A percentile compares a stretch with the other conserved stretches of the same genome.
Evolutionary conservation across 1,140 invertebrate species (phyloP).

Genomic region (Macrostomum lignano): DNA sequence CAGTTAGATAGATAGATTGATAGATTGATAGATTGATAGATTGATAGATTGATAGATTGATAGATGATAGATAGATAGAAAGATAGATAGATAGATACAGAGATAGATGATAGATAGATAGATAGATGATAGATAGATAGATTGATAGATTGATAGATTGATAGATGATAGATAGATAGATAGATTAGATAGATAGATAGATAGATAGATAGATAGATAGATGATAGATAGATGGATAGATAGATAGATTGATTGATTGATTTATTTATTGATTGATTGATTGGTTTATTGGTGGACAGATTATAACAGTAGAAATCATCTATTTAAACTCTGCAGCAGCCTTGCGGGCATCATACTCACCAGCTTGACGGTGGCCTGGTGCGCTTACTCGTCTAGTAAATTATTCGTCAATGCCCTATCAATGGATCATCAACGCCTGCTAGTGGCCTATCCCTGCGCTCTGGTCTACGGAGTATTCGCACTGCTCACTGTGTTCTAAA

Average conservation of each 20-base stretch:
- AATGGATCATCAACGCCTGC: slow-evolving; percentile 56
- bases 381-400: slow-evolving; percentile 60
- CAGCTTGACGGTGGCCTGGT: slow-evolving; percentile 51
- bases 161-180: neutral
- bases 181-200: neutral
- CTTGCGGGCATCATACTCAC: slow-evolving; percentile 42
- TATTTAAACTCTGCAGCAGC: slow-evolving; percentile 27
- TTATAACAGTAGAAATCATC: too few species aligned
- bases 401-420: slow-evolving; percentile 65
- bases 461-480: slow-evolving; percentile 83
- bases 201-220: too few species aligned
- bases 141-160: neutral
- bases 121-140: neutral
- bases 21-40: too few species aligned
- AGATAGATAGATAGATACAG: neutral
- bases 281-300: too few species aligned
- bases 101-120: neutral
- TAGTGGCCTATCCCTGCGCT: slow-evolving; percentile 69
- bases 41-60: too few species aligned
- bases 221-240: too few species aligned
- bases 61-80: slow-evolving; percentile 1
- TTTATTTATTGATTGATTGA: too few species aligned
- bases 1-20: too few species aligned
- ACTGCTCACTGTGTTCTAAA: slow-evolving; percentile 61
- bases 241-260: too few species aligned